These are phyloP conservation scores for Corythaeola cristata DNA, from an alignment of 2,113 vertebrate genomes.

Conservation along the genomic window DNA sequence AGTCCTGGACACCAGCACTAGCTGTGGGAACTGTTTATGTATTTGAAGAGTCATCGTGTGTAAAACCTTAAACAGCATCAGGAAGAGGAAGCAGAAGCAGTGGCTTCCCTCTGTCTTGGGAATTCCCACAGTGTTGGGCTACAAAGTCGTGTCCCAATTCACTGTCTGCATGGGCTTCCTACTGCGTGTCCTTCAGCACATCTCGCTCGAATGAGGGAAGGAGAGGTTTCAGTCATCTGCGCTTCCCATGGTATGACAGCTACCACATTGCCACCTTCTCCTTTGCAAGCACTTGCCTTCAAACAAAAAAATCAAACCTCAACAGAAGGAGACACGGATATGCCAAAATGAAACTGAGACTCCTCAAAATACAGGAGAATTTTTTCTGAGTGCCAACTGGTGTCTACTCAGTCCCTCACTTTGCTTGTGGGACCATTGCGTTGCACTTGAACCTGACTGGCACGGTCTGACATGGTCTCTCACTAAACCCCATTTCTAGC, in stretches of 20 bases:
- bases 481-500: neutral
- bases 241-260: neutral
- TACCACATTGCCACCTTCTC: neutral
- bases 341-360: neutral
- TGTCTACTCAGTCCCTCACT: neutral
- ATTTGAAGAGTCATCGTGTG: neutral
- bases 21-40: neutral
- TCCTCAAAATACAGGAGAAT: neutral
- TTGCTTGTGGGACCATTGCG: rapidly evolving
- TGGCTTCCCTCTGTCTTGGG: neutral
- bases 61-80: neutral
- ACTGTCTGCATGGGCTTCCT: neutral
- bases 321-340: neutral
- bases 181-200: neutral
- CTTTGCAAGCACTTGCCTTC: neutral
- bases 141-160: neutral
- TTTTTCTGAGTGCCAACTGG: neutral
- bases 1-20: neutral
- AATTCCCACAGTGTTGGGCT: neutral
- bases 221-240: neutral
- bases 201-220: neutral
- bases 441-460: neutral
- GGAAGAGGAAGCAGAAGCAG: constrained; percentile 22
- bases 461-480: neutral
- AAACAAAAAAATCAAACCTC: neutral